Evolutionary conservation across 1,140 invertebrate species (phyloP), one percentile per base, ranked within the genome.

Genomic region (Psix sp.): DNA sequence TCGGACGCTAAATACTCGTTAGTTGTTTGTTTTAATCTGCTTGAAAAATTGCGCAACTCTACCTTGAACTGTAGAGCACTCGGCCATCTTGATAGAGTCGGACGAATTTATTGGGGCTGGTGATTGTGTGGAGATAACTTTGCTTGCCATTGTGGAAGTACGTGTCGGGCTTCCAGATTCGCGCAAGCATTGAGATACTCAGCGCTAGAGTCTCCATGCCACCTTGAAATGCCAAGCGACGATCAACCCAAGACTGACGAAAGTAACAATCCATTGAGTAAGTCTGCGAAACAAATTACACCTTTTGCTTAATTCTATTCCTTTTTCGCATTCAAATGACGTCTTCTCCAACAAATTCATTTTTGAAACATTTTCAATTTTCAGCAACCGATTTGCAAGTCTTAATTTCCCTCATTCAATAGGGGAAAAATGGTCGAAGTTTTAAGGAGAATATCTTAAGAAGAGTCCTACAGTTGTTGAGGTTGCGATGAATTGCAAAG

Each of bases 221-320:
- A 18, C 90, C 89, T 40, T 89, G 87, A 79, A 93, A 94, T 7
- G 92, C 91, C 59, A 94, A 86, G 31, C 93, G 87, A 62, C 89
- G 87, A 82, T 94, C 93, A 11, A 93, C 90, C 93, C 93, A 94
- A 17, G 92, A 92, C 83, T 94, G 93, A 0, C 90, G 89, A 83
- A 96, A 95, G 84, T 96, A 96, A 82, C 94, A 95, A 83, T 96
- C 94, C 92, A 96, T 95, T 11, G 94, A 94, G 83, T 96, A 96
- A 1, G 93, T 93, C 94, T 96, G 82, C 10, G 87, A 86, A 66
- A 59, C 35, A 45, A 62, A 77, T 60, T 49, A 39, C 45, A n/a
- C 59, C 7, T 5, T 24, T 5, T 24, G 21, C 21, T 24, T n/a
- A n/a, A n/a, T 24, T 24, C 21, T 24, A 5, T 24, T 24, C 21